Percentiles rank a stretch among this genome's conserved stretches.
Evolutionary conservation across 2,113 vertebrate genomes (phyloP).

Genomic region (Leucopsar rothschildi): DNA sequence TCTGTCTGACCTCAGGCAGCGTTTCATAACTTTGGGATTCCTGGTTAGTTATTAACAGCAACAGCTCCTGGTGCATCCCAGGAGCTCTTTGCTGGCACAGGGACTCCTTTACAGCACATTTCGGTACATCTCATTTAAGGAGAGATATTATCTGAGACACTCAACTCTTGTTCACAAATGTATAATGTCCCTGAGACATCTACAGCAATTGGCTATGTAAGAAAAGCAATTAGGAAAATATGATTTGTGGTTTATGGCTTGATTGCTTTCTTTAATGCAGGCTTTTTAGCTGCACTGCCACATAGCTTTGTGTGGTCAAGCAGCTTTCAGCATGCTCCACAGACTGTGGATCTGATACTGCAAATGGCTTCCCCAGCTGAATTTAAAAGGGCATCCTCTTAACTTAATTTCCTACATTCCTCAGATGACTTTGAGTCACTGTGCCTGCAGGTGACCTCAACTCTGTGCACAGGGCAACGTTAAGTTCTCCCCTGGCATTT

Average conservation of each 20-base stretch:
- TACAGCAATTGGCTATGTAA: constrained; percentile 1
- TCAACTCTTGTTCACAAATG: not conserved
- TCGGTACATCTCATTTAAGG: not conserved
- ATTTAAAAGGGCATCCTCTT: not conserved
- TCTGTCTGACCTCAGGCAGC: not conserved
- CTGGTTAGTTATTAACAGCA: not conserved
- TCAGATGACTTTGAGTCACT: not conserved
- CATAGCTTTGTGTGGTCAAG: not conserved
- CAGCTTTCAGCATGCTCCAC: not conserved
- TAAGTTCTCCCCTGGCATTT: not conserved
- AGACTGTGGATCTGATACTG: not conserved
- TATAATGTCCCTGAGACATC: not conserved
- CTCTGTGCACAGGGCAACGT: not conserved
- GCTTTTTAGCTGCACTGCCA: not conserved
- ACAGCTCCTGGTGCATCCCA: not conserved
- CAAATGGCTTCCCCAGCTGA: not conserved
- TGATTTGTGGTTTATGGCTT: constrained; percentile 5
- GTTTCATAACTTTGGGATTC: not conserved
- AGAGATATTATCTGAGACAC: not conserved
- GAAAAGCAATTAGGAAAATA: constrained; percentile 45
- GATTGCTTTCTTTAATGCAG: not conserved
- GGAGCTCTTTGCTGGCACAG: not conserved
- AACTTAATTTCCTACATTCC: not conserved
- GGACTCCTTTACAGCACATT: not conserved
- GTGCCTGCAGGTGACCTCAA: not conserved